A percentile compares a stretch with the other conserved stretches of the same genome.
Conservation (phyloP, 1,140 invertebrate genomes). For the Caenorhabditis brenneri region DNA sequence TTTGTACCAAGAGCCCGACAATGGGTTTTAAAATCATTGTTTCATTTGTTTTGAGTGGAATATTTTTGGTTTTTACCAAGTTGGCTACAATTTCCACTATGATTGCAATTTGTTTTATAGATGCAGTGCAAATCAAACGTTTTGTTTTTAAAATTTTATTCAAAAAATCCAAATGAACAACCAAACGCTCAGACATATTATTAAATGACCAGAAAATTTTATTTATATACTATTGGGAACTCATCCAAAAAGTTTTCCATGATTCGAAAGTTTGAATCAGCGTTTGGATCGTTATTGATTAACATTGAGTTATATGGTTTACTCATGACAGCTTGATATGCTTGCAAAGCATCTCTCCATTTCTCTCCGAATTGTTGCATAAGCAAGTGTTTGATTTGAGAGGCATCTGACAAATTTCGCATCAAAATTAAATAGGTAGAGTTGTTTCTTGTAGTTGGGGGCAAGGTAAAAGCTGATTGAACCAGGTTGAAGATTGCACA, state of each 20-base stretch:
- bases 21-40: background rate
- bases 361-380: background rate
- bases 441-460: background rate
- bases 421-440: background rate
- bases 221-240: background rate
- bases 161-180: background rate
- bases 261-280: background rate
- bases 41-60: background rate
- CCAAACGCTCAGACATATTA: background rate
- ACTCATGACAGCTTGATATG: background rate
- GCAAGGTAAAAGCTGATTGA: background rate
- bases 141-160: background rate
- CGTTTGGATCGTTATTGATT: background rate
- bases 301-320: background rate
- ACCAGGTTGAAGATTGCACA: background rate
- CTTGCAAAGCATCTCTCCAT: background rate
- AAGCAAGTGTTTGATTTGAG: background rate
- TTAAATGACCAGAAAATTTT: background rate
- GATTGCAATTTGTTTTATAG: background rate
- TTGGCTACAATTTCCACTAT: background rate
- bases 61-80: background rate
- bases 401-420: background rate
- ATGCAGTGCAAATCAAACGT: background rate
- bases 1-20: background rate
- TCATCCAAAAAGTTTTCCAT: background rate